Conservation (phyloP, 2,797 vertebrate species). For the Scleropages formosus region DNA sequence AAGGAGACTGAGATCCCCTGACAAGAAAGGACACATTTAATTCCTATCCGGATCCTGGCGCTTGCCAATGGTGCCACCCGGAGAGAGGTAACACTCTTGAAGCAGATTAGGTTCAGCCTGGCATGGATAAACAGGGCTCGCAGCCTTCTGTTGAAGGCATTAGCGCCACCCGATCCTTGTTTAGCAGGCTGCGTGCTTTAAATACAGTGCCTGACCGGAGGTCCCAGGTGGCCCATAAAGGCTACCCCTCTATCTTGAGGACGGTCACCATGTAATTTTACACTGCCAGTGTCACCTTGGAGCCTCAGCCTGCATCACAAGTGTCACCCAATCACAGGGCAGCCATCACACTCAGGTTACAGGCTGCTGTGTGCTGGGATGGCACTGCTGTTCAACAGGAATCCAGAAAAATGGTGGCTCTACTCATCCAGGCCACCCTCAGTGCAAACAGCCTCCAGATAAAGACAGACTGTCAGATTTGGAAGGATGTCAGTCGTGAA, state of each 20-base stretch:
- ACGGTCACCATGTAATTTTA: constrained; percentile 57
- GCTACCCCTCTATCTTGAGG: constrained; percentile 27
- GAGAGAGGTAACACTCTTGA: not conserved
- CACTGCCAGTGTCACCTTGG: constrained; percentile 60
- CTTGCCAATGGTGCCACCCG: not conserved
- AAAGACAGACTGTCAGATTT: too few species aligned
- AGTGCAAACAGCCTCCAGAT: too few species aligned
- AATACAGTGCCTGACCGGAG: constrained; percentile 41
- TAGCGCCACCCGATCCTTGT: constrained; percentile 58
- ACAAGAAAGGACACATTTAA: not conserved
- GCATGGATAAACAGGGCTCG: constrained; percentile 32
- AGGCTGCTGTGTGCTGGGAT: not conserved
- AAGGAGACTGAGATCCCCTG: not conserved
- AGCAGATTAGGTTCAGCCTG: constrained; percentile 36
- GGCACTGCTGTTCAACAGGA: not conserved
- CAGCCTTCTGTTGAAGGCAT: constrained; percentile 48
- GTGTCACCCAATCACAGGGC: constrained; percentile 60
- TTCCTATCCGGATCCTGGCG: not conserved
- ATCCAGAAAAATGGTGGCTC: not conserved
- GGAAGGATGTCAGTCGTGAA: too few species aligned
- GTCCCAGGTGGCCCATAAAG: not conserved
- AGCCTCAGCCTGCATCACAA: constrained; percentile 54
- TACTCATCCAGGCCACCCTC: too few species aligned
- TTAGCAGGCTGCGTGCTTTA: constrained; percentile 53
- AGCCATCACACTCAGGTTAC: not conserved